These are phyloP conservation scores for Brachionichthys hirsutus DNA, from an alignment of 2,113 vertebrate genomes.

Conservation along the genomic window DNA sequence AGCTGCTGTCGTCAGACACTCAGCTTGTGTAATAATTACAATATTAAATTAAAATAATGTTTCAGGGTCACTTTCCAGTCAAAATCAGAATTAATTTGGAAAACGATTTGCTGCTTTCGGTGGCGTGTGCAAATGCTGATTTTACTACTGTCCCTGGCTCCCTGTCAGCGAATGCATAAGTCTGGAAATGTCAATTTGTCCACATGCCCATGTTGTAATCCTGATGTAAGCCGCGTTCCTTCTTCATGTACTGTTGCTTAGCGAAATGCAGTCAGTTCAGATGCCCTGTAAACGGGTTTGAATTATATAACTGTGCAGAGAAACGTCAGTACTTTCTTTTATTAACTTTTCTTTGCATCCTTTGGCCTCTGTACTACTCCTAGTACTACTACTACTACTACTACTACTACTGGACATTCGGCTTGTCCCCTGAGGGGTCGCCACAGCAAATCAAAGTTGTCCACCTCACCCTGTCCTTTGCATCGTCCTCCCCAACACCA, in stretches of 20 bases:
- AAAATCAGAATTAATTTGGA: background rate
- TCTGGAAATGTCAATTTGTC: slow-evolving; percentile 57
- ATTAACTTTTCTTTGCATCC: slow-evolving; percentile 13
- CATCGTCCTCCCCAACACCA: too few relatives aligned
- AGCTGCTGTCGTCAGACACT: too few relatives aligned
- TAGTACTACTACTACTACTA: too few relatives aligned
- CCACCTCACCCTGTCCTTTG: too few relatives aligned
- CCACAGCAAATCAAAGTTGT: too few relatives aligned
- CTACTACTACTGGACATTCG: too few relatives aligned
- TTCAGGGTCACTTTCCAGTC: slow-evolving; percentile 9
- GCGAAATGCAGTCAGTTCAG: slow-evolving; percentile 42
- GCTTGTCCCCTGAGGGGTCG: too few relatives aligned
- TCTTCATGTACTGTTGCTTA: slow-evolving; percentile 42
- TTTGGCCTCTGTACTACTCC: slow-evolving; percentile 12
- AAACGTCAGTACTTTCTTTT: slow-evolving; percentile 39
- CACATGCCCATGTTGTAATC: slow-evolving; percentile 66
- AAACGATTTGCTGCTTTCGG: slow-evolving; percentile 3
- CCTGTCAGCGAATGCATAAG: slow-evolving; percentile 49
- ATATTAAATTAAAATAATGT: slow-evolving; percentile 3
- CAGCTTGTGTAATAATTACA: slow-evolving; percentile 1
- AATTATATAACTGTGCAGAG: slow-evolving; percentile 52
- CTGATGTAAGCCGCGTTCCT: slow-evolving; percentile 63
- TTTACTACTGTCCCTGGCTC: slow-evolving; percentile 45
- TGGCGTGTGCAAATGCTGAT: slow-evolving; percentile 24
- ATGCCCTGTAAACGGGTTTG: slow-evolving; percentile 25